phyloP scores from a whole-genome alignment of 2,888 invertebrate species.

The Lithophane ornitopus region DNA sequence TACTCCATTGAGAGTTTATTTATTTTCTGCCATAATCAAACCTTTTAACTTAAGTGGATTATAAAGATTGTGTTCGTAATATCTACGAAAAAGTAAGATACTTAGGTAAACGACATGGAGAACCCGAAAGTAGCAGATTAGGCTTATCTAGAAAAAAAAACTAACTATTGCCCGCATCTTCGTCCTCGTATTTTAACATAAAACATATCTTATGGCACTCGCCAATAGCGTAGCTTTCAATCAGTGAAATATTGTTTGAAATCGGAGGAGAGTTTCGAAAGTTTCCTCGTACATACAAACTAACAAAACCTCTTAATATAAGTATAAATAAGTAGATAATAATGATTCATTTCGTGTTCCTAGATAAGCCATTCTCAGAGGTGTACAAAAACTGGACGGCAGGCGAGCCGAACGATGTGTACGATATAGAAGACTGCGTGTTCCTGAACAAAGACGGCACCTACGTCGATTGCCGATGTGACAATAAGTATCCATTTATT shows the following conservation, averaged over 20 bases:
- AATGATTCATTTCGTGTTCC: too few relatives aligned
- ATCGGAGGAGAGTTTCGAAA: not conserved
- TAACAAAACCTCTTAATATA: not conserved
- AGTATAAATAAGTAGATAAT: not conserved
- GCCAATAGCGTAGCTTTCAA: too few relatives aligned
- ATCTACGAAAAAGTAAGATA: not conserved
- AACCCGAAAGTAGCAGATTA: too few relatives aligned
- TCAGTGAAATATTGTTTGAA: not conserved
- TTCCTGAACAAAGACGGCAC: not conserved
- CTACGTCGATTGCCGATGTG: constrained; percentile 68
- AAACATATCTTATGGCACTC: too few relatives aligned
- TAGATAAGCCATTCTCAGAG: not conserved
- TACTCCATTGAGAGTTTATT: not conserved
- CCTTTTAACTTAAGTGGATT: too few relatives aligned
- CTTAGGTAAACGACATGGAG: not conserved
- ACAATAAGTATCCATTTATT: constrained; percentile 74
- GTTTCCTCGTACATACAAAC: not conserved
- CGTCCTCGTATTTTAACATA: too few relatives aligned
- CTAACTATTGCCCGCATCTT: too few relatives aligned
- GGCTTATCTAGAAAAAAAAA: too few relatives aligned
- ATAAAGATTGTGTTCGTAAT: not conserved
- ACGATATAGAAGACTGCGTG: not conserved
- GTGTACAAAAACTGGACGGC: not conserved
- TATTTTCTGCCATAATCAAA: not conserved
- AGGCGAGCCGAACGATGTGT: not conserved